These are phyloP conservation scores for Calonectris borealis DNA, from an alignment of 2,113 vertebrate species.

Conservation along the genomic window DNA sequence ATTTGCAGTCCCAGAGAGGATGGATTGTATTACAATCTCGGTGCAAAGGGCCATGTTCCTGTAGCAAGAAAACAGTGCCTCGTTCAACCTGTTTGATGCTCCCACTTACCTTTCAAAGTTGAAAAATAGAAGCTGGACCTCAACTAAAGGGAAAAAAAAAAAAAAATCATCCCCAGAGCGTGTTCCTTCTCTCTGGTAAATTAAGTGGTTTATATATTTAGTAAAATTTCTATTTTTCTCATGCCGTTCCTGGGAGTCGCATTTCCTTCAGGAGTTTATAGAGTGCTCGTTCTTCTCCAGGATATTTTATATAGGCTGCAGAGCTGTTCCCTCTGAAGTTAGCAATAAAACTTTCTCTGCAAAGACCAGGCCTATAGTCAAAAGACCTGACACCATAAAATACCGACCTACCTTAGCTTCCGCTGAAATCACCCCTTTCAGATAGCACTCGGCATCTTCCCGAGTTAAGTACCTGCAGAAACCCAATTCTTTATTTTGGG, in stretches of 20 bases:
- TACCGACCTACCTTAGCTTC: not conserved
- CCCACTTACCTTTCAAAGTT: conserved; percentile 59
- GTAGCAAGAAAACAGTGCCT: conserved; percentile 71
- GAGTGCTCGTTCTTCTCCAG: not conserved
- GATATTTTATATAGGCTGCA: not conserved
- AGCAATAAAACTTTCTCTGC: not conserved
- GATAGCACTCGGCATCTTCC: not conserved
- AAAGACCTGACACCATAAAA: not conserved
- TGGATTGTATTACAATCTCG: conserved; percentile 80
- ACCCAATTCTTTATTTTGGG: not conserved
- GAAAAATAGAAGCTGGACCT: conserved; percentile 28
- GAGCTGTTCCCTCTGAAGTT: not conserved
- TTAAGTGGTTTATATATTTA: not conserved
- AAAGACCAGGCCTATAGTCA: not conserved
- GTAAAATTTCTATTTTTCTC: not conserved
- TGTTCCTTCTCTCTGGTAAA: not conserved
- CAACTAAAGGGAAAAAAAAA: not conserved
- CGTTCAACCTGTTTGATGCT: conserved; percentile 76
- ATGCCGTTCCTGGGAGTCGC: not conserved
- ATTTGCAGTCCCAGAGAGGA: conserved; percentile 77
- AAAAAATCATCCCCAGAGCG: not conserved
- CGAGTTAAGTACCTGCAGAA: not conserved
- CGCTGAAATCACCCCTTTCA: not conserved
- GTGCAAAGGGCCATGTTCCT: conserved; percentile 76
- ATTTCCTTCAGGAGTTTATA: conserved; percentile 8